These are phyloP conservation scores for Zaprionus taronus DNA, from an alignment of 1,140 invertebrate genomes.

Conservation along the genomic window DNA sequence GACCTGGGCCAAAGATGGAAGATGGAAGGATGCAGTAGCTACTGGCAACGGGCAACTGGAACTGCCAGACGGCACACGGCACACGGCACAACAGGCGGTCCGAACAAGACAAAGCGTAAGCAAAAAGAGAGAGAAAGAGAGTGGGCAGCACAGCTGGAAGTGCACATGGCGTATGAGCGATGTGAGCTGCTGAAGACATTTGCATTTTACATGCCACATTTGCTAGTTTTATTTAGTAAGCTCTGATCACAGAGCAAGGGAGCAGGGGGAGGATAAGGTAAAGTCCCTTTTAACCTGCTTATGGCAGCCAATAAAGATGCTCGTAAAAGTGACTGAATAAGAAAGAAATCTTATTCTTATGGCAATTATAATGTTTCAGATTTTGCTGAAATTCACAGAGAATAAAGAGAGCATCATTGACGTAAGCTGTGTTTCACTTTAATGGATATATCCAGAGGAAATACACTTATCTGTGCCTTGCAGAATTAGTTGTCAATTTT, in stretches of 20 bases:
- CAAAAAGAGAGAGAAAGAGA: not conserved
- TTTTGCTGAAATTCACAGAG: too few relatives aligned
- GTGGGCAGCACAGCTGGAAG: conserved; percentile 26
- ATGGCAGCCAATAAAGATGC: too few relatives aligned
- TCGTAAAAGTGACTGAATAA: too few relatives aligned
- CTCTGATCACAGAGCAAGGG: conserved; percentile 6
- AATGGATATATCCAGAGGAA: too few relatives aligned
- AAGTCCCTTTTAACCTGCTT: too few relatives aligned
- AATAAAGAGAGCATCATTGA: too few relatives aligned
- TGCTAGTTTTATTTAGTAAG: conserved; percentile 18
- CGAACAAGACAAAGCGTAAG: conserved; percentile 24
- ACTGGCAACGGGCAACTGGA: conserved; percentile 12
- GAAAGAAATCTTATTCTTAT: too few relatives aligned
- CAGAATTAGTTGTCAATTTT: too few relatives aligned
- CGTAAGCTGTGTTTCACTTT: too few relatives aligned
- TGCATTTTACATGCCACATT: conserved; percentile 55
- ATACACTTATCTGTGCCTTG: too few relatives aligned
- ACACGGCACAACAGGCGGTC: conserved; percentile 21
- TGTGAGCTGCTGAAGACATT: conserved; percentile 50
- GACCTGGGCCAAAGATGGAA: conserved; percentile 19
- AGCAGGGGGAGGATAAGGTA: not conserved
- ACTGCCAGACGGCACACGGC: too few relatives aligned
- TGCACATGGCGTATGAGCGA: conserved; percentile 66
- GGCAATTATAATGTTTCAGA: too few relatives aligned
- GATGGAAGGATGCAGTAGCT: conserved; percentile 30